Base-by-base conservation (phyloP, 1,140 invertebrate genomes). In the Diploscapter pachys region DNA sequence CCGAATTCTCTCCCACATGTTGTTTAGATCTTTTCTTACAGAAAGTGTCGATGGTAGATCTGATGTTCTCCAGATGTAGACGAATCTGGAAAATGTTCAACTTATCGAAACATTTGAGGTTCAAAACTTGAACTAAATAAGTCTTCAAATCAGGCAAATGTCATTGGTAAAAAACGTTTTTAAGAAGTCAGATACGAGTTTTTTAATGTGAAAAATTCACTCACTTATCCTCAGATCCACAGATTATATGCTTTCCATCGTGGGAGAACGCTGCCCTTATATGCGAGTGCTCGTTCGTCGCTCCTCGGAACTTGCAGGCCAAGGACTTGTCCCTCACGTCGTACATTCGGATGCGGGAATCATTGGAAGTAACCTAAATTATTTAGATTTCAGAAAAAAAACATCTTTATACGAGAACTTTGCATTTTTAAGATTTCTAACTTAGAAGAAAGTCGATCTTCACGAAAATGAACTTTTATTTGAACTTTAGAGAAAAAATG, bases 1-100 rank as follows among this genome's bases (percentile, higher is more conserved):
- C 89, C 96, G 95, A 56, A 98, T 94, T 0, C 94, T 93, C 87
- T 99, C 96, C 94, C 95, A 99, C 86, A 93, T 97, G 84, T 94
- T 92, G 86, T 98, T 99, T 11, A 96, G 88, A 87, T 99, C 72
- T 73, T 95, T 88, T 73, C 96, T 87, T 0, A 95, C 94, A 11
- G 94, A 96, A 50, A 93, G 92, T 83, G 97, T 94, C 87, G 96
- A 96, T 3, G 93, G 92, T 84, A 73, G 65, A 49, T 80, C 76
- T 50, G 56, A 64, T 8, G 80, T 76, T n/a, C 81, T 65, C 83
- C 82, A 84, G 6, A 83, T 65, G 65, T 83, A 83, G 5, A 79
- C 93, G 86, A 93, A 96, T 82, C 31, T 31, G 31, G 31, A 31
- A 31, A 31, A 31, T 31, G 31, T 31, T 31, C 31, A 31, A 31